These are phyloP conservation scores for Lytechinus pictus DNA, from an alignment of 35 echinoderm and acorn worm genomes.

Conservation along the genomic window DNA sequence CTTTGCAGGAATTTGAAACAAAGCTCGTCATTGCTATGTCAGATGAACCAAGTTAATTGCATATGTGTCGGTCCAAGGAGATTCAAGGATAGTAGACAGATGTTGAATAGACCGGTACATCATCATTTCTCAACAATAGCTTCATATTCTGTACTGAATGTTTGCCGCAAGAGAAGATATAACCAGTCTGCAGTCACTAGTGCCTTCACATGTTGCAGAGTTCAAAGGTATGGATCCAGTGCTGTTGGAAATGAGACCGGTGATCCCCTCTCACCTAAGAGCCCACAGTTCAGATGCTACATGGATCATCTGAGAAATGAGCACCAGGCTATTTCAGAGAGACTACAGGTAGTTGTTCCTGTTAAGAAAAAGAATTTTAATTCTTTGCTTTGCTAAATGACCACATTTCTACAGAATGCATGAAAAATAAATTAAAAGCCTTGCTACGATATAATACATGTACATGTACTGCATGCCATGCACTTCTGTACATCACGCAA, in stretches of 20 bases:
- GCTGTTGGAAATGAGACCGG: constrained; percentile 28
- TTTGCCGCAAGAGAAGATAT: not conserved
- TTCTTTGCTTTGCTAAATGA: not conserved
- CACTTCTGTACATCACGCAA: not conserved
- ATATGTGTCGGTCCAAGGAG: not conserved
- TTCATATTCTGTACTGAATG: not conserved
- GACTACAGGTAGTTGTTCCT: not conserved
- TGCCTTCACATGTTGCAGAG: not conserved
- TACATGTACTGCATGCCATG: too few relatives aligned
- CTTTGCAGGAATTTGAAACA: not conserved
- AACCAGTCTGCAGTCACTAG: not conserved
- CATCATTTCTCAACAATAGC: not conserved
- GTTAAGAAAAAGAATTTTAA: not conserved
- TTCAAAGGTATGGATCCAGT: not conserved
- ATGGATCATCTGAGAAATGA: constrained; percentile 53
- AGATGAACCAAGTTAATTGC: not conserved
- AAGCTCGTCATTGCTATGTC: not conserved
- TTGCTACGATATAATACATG: not conserved
- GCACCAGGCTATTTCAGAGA: constrained; percentile 33
- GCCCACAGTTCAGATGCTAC: constrained; percentile 45
- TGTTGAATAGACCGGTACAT: not conserved
- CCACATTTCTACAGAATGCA: constrained; percentile 3
- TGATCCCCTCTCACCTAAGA: constrained; percentile 50
- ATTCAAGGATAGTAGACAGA: not conserved
- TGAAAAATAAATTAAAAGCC: not conserved